Evolutionary conservation across 30 jellyfish, hydroid and myxozoan genomes (phyloP).

Genomic region (Mastigias papua): DNA sequence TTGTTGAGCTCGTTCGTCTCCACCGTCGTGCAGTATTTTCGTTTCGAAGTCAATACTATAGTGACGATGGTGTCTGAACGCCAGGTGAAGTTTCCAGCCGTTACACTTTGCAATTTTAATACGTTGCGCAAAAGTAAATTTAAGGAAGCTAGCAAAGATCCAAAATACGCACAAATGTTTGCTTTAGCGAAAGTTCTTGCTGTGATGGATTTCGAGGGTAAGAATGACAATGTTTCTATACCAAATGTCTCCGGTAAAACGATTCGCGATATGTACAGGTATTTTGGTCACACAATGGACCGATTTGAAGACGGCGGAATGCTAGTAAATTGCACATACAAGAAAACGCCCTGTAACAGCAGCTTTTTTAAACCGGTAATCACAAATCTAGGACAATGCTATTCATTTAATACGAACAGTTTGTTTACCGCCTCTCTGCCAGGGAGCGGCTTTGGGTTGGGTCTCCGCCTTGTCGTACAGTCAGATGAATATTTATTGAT

Average conservation of each 20-base stretch:
- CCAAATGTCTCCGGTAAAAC: conserved; percentile 45
- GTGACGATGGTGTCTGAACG: conserved; percentile 69
- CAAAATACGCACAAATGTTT: conserved; percentile 43
- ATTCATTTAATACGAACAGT: conserved; percentile 72
- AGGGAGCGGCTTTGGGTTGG: conserved; percentile 66
- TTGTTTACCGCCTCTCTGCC: conserved; percentile 56
- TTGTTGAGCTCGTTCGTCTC: conserved; percentile 37
- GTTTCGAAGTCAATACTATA: conserved; percentile 68
- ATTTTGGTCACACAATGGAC: conserved; percentile 69
- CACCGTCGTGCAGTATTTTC: conserved; percentile 58
- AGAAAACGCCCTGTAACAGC: conserved; percentile 43
- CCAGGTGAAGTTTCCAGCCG: conserved; percentile 72
- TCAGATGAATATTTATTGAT: conserved; percentile 53
- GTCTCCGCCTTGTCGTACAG: conserved; percentile 61
- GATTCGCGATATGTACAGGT: conserved; percentile 52
- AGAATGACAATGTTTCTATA: conserved; percentile 5
- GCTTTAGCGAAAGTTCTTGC: conserved; percentile 51
- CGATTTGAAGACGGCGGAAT: conserved; percentile 60
- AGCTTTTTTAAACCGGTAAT: conserved; percentile 59
- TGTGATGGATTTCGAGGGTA: conserved; percentile 31
- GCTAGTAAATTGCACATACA: conserved; percentile 70
- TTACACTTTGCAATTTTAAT: conserved; percentile 77
- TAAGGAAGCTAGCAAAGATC: conserved; percentile 14
- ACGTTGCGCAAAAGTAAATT: conserved; percentile 59
- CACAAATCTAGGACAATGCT: conserved; percentile 70